phyloP scores from a whole-genome alignment of 1,140 invertebrate genomes.

The Microplitis mediator region DNA sequence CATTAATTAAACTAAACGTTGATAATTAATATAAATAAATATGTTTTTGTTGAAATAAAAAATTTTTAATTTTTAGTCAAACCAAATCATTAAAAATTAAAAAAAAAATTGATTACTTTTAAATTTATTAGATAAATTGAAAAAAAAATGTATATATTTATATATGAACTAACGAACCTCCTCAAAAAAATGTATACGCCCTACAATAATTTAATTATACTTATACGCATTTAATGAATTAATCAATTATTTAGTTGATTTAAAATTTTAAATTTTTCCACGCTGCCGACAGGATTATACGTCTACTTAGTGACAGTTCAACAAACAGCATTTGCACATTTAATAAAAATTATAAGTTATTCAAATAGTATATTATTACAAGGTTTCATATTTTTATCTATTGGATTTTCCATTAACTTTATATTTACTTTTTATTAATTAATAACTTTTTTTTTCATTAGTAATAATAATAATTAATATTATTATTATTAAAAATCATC shows the following conservation, averaged over 20 bases:
- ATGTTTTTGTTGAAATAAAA: too few relatives aligned
- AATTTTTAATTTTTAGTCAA: too few relatives aligned
- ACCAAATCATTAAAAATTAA: too few relatives aligned
- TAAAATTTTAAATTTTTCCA: conserved; percentile 6
- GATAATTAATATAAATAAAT: too few relatives aligned
- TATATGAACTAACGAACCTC: too few relatives aligned
- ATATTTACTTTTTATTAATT: not conserved
- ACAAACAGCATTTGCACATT: conserved; percentile 39
- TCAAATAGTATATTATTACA: conserved; percentile 25
- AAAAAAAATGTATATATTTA: too few relatives aligned
- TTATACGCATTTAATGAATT: too few relatives aligned
- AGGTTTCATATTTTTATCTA: not conserved
- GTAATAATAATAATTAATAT: too few relatives aligned
- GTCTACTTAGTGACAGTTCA: conserved; percentile 37
- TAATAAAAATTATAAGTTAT: conserved; percentile 23
- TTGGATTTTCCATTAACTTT: not conserved
- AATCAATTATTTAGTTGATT: conserved; percentile 23
- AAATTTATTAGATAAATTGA: too few relatives aligned
- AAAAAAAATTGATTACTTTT: too few relatives aligned
- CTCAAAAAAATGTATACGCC: not conserved
- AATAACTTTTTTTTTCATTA: not conserved
- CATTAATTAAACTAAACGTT: too few relatives aligned
- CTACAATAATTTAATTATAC: conserved; percentile 4
- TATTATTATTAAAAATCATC: not conserved
- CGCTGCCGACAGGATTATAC: conserved; percentile 32